phyloP scores from a whole-genome alignment of 1,140 invertebrate species.

The Chrysoperla carnea region DNA sequence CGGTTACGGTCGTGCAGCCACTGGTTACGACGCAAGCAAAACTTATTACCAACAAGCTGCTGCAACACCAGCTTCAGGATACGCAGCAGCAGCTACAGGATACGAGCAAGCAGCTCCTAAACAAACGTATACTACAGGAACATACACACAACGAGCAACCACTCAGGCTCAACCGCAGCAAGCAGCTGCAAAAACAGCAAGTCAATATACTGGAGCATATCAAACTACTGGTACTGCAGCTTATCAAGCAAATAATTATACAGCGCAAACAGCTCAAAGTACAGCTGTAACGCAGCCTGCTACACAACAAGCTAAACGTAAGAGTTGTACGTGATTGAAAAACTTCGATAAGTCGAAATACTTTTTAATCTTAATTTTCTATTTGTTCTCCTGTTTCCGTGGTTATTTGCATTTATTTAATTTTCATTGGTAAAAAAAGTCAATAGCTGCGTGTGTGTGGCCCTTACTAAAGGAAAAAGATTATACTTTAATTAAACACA shows the following conservation, averaged over 20 bases:
- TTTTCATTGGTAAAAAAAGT: no score
- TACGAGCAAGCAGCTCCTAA: slow-evolving; percentile 35
- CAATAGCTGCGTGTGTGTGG: no score
- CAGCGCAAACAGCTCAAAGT: slow-evolving; percentile 20
- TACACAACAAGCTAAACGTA: slow-evolving; percentile 23
- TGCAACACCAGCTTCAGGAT: slow-evolving; percentile 27
- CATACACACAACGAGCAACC: slow-evolving; percentile 25
- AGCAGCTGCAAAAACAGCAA: slow-evolving; percentile 20
- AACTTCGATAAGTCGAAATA: no score
- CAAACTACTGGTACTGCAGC: slow-evolving; percentile 19
- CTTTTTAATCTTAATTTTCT: no score
- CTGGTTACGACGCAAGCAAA: slow-evolving; percentile 42
- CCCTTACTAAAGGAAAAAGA: no score
- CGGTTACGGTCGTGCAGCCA: slow-evolving; percentile 36
- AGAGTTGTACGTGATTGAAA: slow-evolving; percentile 2
- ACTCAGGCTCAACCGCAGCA: slow-evolving; percentile 23
- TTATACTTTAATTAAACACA: no score
- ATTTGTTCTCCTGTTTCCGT: no score
- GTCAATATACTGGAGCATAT: slow-evolving; percentile 23
- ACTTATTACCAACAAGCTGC: slow-evolving; percentile 47
- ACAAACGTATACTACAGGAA: slow-evolving; percentile 33
- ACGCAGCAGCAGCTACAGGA: slow-evolving; percentile 45
- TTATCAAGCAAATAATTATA: slow-evolving; percentile 22
- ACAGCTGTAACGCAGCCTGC: slow-evolving; percentile 23
- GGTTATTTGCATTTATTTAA: no score